Conservation (phyloP, 92 coral and sea anemone genomes). For the Umimayanthus kanabou region DNA sequence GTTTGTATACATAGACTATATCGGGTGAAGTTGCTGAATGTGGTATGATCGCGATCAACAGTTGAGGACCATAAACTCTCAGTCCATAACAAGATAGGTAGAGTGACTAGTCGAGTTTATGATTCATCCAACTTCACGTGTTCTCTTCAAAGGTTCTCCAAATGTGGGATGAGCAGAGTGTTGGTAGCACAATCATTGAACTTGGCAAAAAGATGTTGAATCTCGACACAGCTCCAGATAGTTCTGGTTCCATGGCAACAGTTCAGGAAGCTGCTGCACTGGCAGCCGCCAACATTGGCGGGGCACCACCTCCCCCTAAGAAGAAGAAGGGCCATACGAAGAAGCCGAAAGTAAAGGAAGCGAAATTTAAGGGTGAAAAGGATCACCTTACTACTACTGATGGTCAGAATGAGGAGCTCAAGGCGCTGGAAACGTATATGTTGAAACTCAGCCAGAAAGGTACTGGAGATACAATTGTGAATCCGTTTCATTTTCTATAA, state of each 20-base stretch:
- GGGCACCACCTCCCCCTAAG: conserved; percentile 65
- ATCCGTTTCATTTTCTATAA: too few relatives aligned
- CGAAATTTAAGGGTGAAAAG: conserved; percentile 67
- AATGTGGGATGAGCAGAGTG: conserved; percentile 74
- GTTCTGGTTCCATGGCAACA: conserved; percentile 78
- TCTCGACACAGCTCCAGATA: conserved; percentile 90
- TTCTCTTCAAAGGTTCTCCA: conserved; percentile 62
- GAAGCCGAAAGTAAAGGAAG: conserved; percentile 58
- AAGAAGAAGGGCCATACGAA: conserved; percentile 72
- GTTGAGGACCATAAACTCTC: too few relatives aligned
- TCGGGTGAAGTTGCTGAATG: too few relatives aligned
- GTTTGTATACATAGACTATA: too few relatives aligned
- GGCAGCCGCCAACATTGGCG: conserved; percentile 77
- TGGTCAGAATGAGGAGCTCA: conserved; percentile 81
- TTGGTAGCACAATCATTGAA: conserved; percentile 82
- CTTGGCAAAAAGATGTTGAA: conserved; percentile 84
- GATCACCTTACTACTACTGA: conserved; percentile 63
- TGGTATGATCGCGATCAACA: too few relatives aligned
- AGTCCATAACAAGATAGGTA: too few relatives aligned
- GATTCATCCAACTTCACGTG: background rate
- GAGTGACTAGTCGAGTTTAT: background rate
- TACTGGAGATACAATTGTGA: conserved; percentile 9
- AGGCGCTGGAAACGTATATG: conserved; percentile 78
- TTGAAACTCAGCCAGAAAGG: conserved; percentile 84
- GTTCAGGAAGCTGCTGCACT: conserved; percentile 78